Evolutionary conservation across 2,113 vertebrate species (phyloP), one percentile per base, ranked within the genome.

Genomic region (Eonycteris spelaea): DNA sequence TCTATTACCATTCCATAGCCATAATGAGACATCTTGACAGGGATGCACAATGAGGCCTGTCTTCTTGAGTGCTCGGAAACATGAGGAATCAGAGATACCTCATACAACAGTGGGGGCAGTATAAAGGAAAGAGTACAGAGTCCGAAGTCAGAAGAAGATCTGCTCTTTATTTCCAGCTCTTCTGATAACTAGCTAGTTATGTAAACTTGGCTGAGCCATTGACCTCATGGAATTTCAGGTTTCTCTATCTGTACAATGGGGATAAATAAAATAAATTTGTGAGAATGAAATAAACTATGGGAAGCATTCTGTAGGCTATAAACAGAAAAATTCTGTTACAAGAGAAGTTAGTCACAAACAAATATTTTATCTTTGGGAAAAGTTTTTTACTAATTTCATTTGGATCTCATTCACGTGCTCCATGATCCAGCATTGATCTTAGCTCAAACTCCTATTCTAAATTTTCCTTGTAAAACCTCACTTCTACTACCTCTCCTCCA

Each of bases 71-170:
- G 40, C 8, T 30, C 40, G 26, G 9, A 22, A 33, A 38, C 5
- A 10, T 4, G 38, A 43, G 26, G 28, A 70, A 28, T 75, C 28
- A 13, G 48, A 73, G n/a, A 16, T 12, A 2, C 10, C 75, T 82
- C 13, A 6, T 40, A 22, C 24, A 12, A 9, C 24, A 22, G 5
- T 24, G 30, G 7, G 1, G 24, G 1, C 5, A 12, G 40, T 1
- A 5, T 53, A 30, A 88, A 59, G 6, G 7, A 45, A 24, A 53
- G 18, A 2, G 28, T 28, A n/a, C 65, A 24, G 26, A 65, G 28
- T 15, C 11, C 4, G 28, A 30, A 5, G 33, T 48, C 40, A 59
- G 71, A 74, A 89, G 77, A 59, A 89, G 78, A 59, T 0, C 45
- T 35, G 13, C 43, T 40, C 43, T 65, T 19, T 11, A 8, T 7